Evolutionary conservation across 2,113 vertebrate species (phyloP).

Genomic region (Bubo scandiacus): DNA sequence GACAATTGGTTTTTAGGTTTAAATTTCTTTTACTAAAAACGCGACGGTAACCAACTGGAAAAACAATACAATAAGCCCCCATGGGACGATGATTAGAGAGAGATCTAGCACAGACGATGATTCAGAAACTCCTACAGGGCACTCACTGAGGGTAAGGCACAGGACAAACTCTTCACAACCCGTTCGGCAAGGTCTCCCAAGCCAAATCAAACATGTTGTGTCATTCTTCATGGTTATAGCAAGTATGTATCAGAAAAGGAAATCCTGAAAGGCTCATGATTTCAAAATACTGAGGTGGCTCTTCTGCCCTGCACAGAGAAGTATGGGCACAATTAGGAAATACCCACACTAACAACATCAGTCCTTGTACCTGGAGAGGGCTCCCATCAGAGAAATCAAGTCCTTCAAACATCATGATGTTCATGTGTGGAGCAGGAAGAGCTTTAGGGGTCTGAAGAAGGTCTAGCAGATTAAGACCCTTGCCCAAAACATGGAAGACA

Average conservation of each 20-base stretch:
- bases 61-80: not conserved
- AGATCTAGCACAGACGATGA: not conserved
- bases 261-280: not conserved
- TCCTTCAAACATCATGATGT: not conserved
- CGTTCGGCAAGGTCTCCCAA: not conserved
- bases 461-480: not conserved
- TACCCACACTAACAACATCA: rapidly evolving
- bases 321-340: not conserved
- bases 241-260: not conserved
- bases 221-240: not conserved
- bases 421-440: not conserved
- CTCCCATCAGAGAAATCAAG: not conserved
- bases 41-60: not conserved
- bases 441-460: not conserved
- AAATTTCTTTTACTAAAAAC: not conserved
- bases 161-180: not conserved
- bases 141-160: not conserved
- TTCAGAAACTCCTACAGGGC: not conserved
- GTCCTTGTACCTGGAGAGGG: not conserved
- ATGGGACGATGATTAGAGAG: not conserved
- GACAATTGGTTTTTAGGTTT: not conserved
- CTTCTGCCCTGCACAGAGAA: not conserved
- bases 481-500: not conserved
- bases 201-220: not conserved
- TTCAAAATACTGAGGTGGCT: not conserved